phyloP scores from a whole-genome alignment of 2,888 invertebrate genomes.

The Elmis aenea region DNA sequence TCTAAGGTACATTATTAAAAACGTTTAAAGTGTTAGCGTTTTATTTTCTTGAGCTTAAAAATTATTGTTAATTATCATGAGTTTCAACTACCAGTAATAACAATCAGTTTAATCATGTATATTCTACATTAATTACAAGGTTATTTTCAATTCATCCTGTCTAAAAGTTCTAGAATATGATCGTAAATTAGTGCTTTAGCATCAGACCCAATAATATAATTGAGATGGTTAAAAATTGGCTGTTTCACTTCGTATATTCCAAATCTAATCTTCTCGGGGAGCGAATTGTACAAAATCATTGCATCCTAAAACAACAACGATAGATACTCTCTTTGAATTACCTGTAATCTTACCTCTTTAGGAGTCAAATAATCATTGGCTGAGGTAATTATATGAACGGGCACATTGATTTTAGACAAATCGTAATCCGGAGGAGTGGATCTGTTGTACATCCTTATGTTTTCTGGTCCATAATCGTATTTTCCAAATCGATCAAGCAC shows the following conservation, averaged over 20 bases:
- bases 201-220: not conserved
- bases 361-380: too few species aligned
- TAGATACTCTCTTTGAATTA: too few species aligned
- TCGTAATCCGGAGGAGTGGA: not conserved
- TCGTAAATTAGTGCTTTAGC: not conserved
- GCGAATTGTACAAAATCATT: not conserved
- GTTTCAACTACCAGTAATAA: too few species aligned
- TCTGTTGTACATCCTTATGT: not conserved
- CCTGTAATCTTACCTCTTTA: too few species aligned
- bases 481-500: constrained; percentile 50
- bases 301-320: constrained; percentile 3
- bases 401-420: constrained; percentile 54
- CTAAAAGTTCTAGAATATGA: constrained; percentile 5
- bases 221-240: not conserved
- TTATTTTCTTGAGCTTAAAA: too few species aligned
- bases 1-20: too few species aligned
- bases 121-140: too few species aligned
- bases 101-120: too few species aligned
- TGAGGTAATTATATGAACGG: too few species aligned
- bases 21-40: too few species aligned
- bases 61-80: too few species aligned
- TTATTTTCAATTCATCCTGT: too few species aligned
- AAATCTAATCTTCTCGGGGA: constrained; percentile 27
- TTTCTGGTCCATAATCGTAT: constrained; percentile 31
- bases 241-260: not conserved